phyloP scores from a whole-genome alignment of 2,888 invertebrate species.

The Conus canariensis region DNA sequence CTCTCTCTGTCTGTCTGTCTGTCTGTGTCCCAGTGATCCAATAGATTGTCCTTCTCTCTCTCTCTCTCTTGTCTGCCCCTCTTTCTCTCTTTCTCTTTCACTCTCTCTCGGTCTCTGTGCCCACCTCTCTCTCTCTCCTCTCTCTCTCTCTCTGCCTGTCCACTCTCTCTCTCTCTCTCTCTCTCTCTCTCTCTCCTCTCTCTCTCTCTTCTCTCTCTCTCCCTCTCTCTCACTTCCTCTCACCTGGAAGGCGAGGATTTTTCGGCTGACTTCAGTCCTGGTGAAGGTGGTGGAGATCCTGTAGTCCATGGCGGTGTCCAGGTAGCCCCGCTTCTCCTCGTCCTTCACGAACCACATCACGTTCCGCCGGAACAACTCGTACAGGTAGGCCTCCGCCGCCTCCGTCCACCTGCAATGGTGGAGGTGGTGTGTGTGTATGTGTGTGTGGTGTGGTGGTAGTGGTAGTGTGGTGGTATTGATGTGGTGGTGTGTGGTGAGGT shows the following conservation, averaged over 20 bases:
- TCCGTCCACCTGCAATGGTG: constrained; percentile 64
- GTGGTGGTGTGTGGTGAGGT: no score
- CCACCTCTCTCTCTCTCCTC: not conserved
- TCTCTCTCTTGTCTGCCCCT: not conserved
- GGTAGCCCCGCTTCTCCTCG: constrained; percentile 65
- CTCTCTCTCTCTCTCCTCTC: not conserved
- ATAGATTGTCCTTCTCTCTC: not conserved
- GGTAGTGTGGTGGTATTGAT: no score
- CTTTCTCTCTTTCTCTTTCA: not conserved
- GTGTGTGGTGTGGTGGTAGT: no score
- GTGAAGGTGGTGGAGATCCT: constrained; percentile 61
- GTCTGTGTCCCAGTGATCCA: not conserved
- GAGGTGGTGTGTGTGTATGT: no score
- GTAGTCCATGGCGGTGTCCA: constrained; percentile 66
- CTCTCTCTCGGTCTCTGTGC: not conserved
- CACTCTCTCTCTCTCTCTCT: not conserved
- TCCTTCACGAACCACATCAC: constrained; percentile 76
- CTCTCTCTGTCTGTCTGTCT: not conserved
- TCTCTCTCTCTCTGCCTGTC: not conserved
- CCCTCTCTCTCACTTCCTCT: not conserved
- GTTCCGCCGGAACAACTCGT: constrained; percentile 67
- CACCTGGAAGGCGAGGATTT: constrained; percentile 70
- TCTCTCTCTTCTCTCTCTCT: not conserved
- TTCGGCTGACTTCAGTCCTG: constrained; percentile 69
- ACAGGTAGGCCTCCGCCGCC: constrained; percentile 67